Evolutionary conservation across 1,140 invertebrate genomes (phyloP), one percentile per base, ranked within the genome.

Genomic region (Monochamus saltuarius): DNA sequence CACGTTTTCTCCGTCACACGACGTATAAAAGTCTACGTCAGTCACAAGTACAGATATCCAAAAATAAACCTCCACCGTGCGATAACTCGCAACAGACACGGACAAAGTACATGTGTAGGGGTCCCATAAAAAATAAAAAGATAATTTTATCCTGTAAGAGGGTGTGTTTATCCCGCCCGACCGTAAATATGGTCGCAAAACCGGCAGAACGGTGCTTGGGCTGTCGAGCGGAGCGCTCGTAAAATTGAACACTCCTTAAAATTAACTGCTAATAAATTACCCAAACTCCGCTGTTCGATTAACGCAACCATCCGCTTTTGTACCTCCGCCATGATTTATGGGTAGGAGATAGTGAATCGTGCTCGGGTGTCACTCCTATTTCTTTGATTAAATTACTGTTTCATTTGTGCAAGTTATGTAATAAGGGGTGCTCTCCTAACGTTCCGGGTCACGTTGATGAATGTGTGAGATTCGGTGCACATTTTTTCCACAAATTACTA

Each of bases 221-320:
- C 19, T 49, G 11, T 50, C 13, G 46, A 56, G 19, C 39, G 53
- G 17, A 38, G 51, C 58, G 66, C 56, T 67, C 63, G 66, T 70
- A 69, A 68, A 71, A 70, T 68, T 66, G 71, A 73, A 68, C 69
- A 68, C 67, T 71, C 71, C 71, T 73, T 70, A 71, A 69, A 73
- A 73, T 71, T 73, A 73, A 71, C 68, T 68, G 71, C 65, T 71
- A 70, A 73, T 73, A 73, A 73, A 73, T 73, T 71, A 73, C 65
- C 65, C 50, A 56, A 61, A 65, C 62, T 67, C 63, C 61, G 56
- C 51, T 61, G 56, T 61, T 62, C 69, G 67, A 73, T 71, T 69
- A 70, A 66, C 45, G 54, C 35, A 51, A 45, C 61, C 66, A 53
- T 63, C 59, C 58, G 58, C 59, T 61, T 55, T 56, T 50, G 46